Evolutionary conservation across 2,113 vertebrate genomes (phyloP), one percentile per base, ranked within the genome.

Genomic region (Rhineura floridana): DNA sequence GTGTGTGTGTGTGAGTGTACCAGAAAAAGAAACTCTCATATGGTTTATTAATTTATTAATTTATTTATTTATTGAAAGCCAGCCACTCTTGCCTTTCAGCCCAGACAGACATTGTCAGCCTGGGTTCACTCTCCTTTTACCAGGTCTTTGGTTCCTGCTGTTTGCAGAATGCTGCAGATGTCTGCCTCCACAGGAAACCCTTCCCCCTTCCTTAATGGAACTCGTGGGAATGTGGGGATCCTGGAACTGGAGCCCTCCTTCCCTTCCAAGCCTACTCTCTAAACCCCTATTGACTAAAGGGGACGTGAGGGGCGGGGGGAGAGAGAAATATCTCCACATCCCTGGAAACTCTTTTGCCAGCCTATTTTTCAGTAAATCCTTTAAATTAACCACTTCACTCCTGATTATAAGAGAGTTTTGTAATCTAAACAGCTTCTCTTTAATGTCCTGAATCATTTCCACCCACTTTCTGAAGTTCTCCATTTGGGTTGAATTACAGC

Each of bases 141-240:
- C 95, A 95, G 97, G 94, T 94, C 91, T 94, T 91, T 92, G 94
- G 95, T 96, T 97, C 97, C 97, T 96, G 97, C 97, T 97, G 97
- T 96, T 97, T 92, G 76, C 90, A 96, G 94, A 97, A 96, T 92
- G 96, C 94, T 97, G 94, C 97, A 98, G 97, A 97, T 98, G 95
- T 97, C 95, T 96, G 95, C 95, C 97, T 96, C 96, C 96, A 97
- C 98, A 98, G 98, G 98, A 98, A 98, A 96, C 97, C 97, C 98
- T 97, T 96, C 97, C 97, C 97, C 97, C 96, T 98, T 98, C 97
- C 97, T 97, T 98, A 98, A 99, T 97, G 97, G 98, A 98, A 95
- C 98, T 98, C 98, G 94, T 92, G 98, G 98, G 98, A 98, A 94
- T 96, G 95, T 95, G 81, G 96, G 98, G 97, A 97, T 98, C 97